phyloP scores from a whole-genome alignment of 2,113 vertebrate genomes.

The human (Homo sapiens) region GRCh38 chr12:69494501-69495000 shows the following conservation, averaged over 20 bases:
- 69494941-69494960: no score
- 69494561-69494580: neutral
- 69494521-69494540: neutral
- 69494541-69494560: neutral
- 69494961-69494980: no score
- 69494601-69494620: neutral
- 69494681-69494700: neutral
- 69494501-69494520: conserved; percentile 21
- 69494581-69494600: neutral
- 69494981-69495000: no score
- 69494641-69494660: neutral
- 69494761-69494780: neutral
- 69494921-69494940: no score
- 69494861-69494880: no score
- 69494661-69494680: neutral
- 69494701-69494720: neutral
- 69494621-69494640: neutral
- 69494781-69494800: no score
- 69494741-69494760: neutral
- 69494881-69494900: no score
- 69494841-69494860: no score
- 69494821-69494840: no score
- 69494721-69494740: neutral
- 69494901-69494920: no score
- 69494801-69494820: no score